Percentiles rank a stretch among this genome's conserved stretches.
Conservation (phyloP, 2,113 vertebrate genomes). For the Coreoperca whiteheadi region DNA sequence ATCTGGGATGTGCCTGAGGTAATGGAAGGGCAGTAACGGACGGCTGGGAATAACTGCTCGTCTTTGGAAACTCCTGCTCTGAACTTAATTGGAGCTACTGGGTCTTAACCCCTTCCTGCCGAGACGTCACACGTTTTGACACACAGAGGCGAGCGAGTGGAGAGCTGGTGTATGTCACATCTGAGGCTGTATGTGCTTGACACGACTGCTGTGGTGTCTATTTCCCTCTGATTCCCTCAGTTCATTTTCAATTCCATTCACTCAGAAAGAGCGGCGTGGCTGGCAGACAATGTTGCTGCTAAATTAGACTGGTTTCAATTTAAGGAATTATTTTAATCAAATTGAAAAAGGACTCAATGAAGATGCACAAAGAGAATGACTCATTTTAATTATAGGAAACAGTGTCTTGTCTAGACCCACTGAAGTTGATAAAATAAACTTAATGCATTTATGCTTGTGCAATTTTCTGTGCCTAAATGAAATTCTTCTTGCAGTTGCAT, state of each 20-base stretch:
- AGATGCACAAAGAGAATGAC: constrained; percentile 47
- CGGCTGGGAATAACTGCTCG: constrained; percentile 54
- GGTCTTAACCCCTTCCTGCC: constrained; percentile 63
- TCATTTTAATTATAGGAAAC: constrained; percentile 65
- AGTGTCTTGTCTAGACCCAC: constrained; percentile 36
- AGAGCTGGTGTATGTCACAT: neutral
- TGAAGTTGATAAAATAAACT: constrained; percentile 61
- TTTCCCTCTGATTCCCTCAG: constrained; percentile 15
- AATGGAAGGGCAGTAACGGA: constrained; percentile 46
- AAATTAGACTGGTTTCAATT: constrained; percentile 71
- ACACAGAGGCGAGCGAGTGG: neutral
- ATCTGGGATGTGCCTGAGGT: constrained; percentile 56
- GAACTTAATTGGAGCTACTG: constrained; percentile 70
- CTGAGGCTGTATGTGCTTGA: neutral
- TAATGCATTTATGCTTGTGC: constrained; percentile 48
- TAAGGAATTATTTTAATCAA: constrained; percentile 72
- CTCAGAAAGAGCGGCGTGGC: constrained; percentile 25
- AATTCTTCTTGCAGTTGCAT: constrained; percentile 41
- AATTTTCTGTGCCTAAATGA: constrained; percentile 57
- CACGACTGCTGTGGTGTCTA: neutral
- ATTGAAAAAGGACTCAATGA: constrained; percentile 56
- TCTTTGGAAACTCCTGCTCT: constrained; percentile 60
- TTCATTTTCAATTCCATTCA: constrained; percentile 50
- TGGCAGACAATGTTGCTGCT: constrained; percentile 22
- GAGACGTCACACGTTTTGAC: neutral